These are phyloP conservation scores for Danaus plexippus DNA, from an alignment of 1,140 invertebrate genomes.

Conservation along the genomic window DNA sequence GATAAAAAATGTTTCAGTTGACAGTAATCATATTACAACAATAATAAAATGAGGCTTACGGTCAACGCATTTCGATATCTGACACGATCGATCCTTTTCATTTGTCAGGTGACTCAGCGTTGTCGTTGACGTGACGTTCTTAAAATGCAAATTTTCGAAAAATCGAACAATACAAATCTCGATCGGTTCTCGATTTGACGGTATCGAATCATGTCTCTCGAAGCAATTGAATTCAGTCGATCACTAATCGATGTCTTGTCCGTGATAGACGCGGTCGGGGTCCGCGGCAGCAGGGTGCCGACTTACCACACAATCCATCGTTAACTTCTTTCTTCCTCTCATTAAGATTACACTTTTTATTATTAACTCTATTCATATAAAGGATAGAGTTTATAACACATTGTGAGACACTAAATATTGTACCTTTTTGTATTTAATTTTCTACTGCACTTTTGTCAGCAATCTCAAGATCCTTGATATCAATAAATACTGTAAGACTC, in stretches of 20 bases:
- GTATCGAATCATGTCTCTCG: constrained; percentile 63
- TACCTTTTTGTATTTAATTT: constrained; percentile 64
- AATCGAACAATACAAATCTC: constrained; percentile 66
- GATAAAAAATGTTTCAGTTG: constrained; percentile 44
- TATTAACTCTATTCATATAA: constrained; percentile 49
- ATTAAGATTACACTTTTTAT: constrained; percentile 50
- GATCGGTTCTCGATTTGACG: constrained; percentile 62
- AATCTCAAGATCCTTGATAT: constrained; percentile 29
- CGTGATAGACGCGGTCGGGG: constrained; percentile 67
- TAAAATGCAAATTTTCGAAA: constrained; percentile 71
- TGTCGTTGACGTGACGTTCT: constrained; percentile 67
- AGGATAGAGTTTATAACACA: constrained; percentile 46
- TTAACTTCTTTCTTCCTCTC: constrained; percentile 71
- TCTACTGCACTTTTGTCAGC: constrained; percentile 68
- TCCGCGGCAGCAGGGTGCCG: constrained; percentile 69
- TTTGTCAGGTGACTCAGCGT: constrained; percentile 70
- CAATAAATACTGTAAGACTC: constrained; percentile 44
- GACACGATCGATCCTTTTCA: constrained; percentile 58
- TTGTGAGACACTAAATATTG: constrained; percentile 47
- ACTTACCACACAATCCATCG: constrained; percentile 72
- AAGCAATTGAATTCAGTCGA: constrained; percentile 71
- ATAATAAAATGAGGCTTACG: constrained; percentile 65
- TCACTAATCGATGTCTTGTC: constrained; percentile 72
- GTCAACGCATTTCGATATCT: constrained; percentile 64
- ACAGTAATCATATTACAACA: constrained; percentile 69